phyloP scores from a whole-genome alignment of 2,888 invertebrate genomes.

The Stramonita haemastoma region DNA sequence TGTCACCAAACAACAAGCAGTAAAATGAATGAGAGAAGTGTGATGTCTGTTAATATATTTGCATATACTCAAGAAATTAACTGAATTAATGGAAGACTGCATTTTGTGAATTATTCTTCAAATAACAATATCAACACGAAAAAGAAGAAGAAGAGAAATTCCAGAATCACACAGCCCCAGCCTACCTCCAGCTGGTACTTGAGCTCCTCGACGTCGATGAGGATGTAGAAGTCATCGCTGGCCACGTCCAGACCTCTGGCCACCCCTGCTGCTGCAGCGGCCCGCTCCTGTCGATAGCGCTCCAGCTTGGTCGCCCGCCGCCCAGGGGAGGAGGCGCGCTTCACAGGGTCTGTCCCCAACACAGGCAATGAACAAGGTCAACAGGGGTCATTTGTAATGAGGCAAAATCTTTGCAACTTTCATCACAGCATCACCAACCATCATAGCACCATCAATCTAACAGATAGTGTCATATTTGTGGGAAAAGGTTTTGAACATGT shows the following conservation, averaged over 20 bases:
- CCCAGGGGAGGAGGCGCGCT: constrained; percentile 58
- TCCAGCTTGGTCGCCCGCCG: constrained; percentile 67
- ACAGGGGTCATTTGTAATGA: no score
- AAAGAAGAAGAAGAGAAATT: not conserved
- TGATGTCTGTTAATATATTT: not conserved
- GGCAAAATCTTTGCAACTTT: no score
- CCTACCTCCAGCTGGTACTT: constrained; percentile 74
- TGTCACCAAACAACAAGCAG: no score
- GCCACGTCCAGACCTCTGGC: constrained; percentile 65
- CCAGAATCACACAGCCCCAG: not conserved
- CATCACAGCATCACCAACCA: no score
- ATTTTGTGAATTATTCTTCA: no score
- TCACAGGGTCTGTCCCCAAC: constrained; percentile 45
- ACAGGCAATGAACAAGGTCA: no score
- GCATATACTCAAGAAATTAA: not conserved
- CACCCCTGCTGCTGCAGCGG: constrained; percentile 57
- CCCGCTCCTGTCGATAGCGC: constrained; percentile 69
- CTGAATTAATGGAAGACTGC: no score
- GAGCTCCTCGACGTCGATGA: constrained; percentile 75
- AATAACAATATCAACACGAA: no score
- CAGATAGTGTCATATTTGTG: no score
- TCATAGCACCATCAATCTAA: no score
- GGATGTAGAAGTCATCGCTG: constrained; percentile 71
- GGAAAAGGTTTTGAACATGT: no score
- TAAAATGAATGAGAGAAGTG: no score